These are phyloP conservation scores for Chionodraco myersi DNA, from an alignment of 2,113 vertebrate genomes.

Conservation along the genomic window DNA sequence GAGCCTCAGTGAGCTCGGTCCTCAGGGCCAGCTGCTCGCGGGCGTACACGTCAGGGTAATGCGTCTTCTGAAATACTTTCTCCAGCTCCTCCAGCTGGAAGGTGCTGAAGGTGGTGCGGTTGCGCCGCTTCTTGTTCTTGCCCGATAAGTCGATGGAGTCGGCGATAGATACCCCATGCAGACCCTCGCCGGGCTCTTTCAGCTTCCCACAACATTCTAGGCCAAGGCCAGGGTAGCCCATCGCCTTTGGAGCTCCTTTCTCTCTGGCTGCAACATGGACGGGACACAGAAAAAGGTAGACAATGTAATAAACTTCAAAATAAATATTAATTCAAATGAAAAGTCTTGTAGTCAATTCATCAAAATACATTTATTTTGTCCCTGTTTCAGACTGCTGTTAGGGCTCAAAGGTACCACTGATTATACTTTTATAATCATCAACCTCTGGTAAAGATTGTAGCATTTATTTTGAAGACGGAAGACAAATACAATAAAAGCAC, in stretches of 20 bases:
- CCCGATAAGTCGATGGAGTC: slow-evolving; percentile 86
- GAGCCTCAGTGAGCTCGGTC: slow-evolving; percentile 92
- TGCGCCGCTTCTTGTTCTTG: slow-evolving; percentile 93
- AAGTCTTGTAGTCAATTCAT: background rate
- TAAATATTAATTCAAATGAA: background rate
- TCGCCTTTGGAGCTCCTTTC: slow-evolving; percentile 83
- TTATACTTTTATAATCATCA: background rate
- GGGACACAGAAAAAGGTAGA: slow-evolving; percentile 11
- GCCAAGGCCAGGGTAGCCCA: slow-evolving; percentile 84
- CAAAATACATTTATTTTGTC: background rate
- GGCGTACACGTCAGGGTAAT: slow-evolving; percentile 93
- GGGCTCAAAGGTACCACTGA: background rate
- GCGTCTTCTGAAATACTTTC: slow-evolving; percentile 95
- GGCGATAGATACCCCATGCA: slow-evolving; percentile 80
- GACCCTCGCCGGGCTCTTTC: slow-evolving; percentile 67
- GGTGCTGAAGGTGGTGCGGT: slow-evolving; percentile 94
- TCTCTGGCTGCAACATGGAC: slow-evolving; percentile 79
- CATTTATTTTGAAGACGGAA: background rate
- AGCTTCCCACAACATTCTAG: slow-evolving; percentile 82
- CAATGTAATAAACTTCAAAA: background rate
- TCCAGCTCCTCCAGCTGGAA: slow-evolving; percentile 96
- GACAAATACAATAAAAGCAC: no score
- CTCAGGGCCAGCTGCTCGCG: slow-evolving; percentile 93
- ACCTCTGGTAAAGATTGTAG: background rate
- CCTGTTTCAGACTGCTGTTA: background rate